Conservation (phyloP, 2,797 vertebrate species). For the Amblyopsis hoosieri region DNA sequence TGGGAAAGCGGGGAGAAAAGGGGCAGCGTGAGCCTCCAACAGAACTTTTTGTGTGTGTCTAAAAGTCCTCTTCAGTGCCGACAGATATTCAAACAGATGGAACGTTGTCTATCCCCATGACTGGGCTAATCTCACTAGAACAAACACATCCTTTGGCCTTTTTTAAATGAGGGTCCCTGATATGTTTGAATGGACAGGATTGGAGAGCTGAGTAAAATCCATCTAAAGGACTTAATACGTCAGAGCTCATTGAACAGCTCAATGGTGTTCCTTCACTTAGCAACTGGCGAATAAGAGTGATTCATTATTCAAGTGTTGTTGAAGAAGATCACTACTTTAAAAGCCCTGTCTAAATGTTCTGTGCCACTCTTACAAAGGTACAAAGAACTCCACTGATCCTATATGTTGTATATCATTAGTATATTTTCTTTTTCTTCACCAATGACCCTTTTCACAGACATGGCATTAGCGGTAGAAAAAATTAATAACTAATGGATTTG, state of each 20-base stretch:
- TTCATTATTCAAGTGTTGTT: conserved; percentile 1
- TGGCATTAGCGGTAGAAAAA: no score
- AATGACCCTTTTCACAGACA: no score
- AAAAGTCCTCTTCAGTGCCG: conserved; percentile 64
- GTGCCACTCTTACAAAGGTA: not conserved
- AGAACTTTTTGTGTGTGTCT: conserved; percentile 75
- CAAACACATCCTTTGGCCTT: conserved; percentile 55
- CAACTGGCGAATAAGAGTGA: conserved; percentile 19
- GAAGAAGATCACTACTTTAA: not conserved
- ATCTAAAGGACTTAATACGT: conserved; percentile 33
- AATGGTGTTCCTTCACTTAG: conserved; percentile 13
- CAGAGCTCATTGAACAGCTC: conserved; percentile 33
- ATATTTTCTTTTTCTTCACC: no score
- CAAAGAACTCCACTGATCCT: not conserved
- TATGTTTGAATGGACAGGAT: conserved; percentile 67
- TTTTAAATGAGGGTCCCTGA: conserved; percentile 52
- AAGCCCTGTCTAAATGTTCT: not conserved
- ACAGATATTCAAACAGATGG: conserved; percentile 64
- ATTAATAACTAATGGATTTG: no score
- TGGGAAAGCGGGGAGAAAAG: conserved; percentile 68
- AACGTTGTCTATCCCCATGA: conserved; percentile 55
- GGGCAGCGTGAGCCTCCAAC: conserved; percentile 66
- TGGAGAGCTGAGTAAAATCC: conserved; percentile 45
- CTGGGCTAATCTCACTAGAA: conserved; percentile 64
- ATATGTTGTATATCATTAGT: not conserved